These are phyloP conservation scores for Ctenicera cuprea DNA, from an alignment of 2,888 invertebrate species.

Conservation along the genomic window DNA sequence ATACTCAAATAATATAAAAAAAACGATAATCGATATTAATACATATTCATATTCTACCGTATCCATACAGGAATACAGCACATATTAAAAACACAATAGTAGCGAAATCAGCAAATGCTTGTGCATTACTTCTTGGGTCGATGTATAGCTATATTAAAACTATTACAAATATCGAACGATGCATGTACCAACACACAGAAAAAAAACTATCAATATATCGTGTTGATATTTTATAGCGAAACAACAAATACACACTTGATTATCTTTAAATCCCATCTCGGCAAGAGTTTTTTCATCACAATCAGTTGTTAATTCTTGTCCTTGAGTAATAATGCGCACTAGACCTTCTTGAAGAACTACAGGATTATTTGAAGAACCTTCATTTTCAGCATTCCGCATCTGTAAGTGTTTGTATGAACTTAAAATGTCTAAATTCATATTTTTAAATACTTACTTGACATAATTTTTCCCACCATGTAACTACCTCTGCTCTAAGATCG, in stretches of 20 bases:
- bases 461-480: conserved; percentile 93
- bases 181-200: too few relatives aligned
- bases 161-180: too few relatives aligned
- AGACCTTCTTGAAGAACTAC: conserved; percentile 81
- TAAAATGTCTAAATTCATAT: background rate
- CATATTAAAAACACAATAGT: too few relatives aligned
- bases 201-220: background rate
- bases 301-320: conserved; percentile 94
- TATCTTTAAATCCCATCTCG: conserved; percentile 96
- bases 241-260: conserved; percentile 78
- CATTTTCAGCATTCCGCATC: conserved; percentile 63
- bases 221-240: background rate
- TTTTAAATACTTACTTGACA: conserved; percentile 64
- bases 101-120: too few relatives aligned
- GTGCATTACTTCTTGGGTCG: too few relatives aligned
- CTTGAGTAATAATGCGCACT: conserved; percentile 93
- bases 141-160: too few relatives aligned
- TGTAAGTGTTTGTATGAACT: conserved; percentile 49
- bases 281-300: conserved; percentile 93
- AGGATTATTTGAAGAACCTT: conserved; percentile 62
- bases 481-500: conserved; percentile 94
- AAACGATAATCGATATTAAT: too few relatives aligned
- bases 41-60: too few relatives aligned
- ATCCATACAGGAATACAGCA: too few relatives aligned
- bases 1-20: too few relatives aligned